These are phyloP conservation scores for Danio aesculapii DNA, from an alignment of 2,797 vertebrate genomes.

Conservation along the genomic window DNA sequence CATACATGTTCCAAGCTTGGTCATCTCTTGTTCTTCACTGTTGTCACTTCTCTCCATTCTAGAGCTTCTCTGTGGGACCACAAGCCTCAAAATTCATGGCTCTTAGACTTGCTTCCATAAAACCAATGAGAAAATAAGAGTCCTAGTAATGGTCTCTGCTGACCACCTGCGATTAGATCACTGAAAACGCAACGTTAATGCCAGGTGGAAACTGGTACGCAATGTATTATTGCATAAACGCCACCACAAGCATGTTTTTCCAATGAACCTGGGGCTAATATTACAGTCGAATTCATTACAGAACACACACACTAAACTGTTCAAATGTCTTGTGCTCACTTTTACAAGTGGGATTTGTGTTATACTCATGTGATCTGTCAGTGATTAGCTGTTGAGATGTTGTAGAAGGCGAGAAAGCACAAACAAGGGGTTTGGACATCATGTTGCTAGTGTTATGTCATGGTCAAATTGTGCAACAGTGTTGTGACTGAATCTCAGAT, in stretches of 20 bases:
- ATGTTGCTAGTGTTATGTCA: not conserved
- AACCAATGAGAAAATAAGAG: not conserved
- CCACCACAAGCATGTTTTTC: not conserved
- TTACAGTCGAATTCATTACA: not conserved
- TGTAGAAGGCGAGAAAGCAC: not conserved
- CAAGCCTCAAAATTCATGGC: no score
- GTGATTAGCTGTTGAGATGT: not conserved
- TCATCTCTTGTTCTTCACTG: no score
- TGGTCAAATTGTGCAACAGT: constrained; percentile 19
- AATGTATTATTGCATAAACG: not conserved
- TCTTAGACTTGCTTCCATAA: not conserved
- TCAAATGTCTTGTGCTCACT: not conserved
- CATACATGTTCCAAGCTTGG: no score
- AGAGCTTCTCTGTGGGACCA: no score
- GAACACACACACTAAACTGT: not conserved
- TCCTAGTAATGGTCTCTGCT: not conserved
- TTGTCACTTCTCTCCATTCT: no score
- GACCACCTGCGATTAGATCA: not conserved
- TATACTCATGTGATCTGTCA: constrained; percentile 26
- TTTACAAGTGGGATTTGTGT: not conserved
- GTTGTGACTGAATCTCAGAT: constrained; percentile 29
- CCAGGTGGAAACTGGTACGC: not conserved
- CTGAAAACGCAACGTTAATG: not conserved
- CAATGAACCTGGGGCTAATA: constrained; percentile 13
- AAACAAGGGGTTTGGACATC: not conserved